These are phyloP conservation scores for Rousettus leschenaultii DNA, from an alignment of 2,113 vertebrate species.

Conservation along the genomic window DNA sequence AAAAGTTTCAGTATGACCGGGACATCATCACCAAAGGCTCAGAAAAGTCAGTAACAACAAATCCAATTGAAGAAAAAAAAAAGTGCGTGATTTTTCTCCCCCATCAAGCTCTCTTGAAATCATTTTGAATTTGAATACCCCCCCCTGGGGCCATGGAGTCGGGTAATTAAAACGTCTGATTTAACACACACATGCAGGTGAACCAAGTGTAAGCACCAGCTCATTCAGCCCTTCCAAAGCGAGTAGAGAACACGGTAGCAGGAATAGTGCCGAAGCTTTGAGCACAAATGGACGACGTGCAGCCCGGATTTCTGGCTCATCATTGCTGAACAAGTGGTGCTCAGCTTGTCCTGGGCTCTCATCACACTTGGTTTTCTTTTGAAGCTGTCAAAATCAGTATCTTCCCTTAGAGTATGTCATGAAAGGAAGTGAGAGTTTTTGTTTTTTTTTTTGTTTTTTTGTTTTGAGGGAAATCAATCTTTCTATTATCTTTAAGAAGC, in stretches of 20 bases:
- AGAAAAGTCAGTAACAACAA: not conserved
- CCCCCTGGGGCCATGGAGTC: not conserved
- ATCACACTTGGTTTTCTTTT: not conserved
- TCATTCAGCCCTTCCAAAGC: not conserved
- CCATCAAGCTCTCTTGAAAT: not conserved
- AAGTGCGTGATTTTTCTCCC: not conserved
- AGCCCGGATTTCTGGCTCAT: not conserved
- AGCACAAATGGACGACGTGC: not conserved
- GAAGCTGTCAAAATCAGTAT: not conserved
- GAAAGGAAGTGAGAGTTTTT: not conserved
- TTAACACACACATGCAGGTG: not conserved
- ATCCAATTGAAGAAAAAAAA: not conserved
- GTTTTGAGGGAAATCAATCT: not conserved
- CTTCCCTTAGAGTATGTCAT: not conserved
- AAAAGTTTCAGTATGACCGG: not conserved
- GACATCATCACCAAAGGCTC: not conserved
- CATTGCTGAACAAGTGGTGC: not conserved
- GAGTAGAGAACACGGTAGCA: not conserved
- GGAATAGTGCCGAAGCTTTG: not conserved
- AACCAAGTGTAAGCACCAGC: not conserved
- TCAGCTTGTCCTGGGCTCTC: not conserved
- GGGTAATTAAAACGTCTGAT: not conserved
- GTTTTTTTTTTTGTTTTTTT: no score
- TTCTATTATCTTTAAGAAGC: not conserved
- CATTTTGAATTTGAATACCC: conserved; percentile 18